These are phyloP conservation scores for Panulirus ornatus DNA, from an alignment of 1,140 invertebrate species.

Conservation along the genomic window DNA sequence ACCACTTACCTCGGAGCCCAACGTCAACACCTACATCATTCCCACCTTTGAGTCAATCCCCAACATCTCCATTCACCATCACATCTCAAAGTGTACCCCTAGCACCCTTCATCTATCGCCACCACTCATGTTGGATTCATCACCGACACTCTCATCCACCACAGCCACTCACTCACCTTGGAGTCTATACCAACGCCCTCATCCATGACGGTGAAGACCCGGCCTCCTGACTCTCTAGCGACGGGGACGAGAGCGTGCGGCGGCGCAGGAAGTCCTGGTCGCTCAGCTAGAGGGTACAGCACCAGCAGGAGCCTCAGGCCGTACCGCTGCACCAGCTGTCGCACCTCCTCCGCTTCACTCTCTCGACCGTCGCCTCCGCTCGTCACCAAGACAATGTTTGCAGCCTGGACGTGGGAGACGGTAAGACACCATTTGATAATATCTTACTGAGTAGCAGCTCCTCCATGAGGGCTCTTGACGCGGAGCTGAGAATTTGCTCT, in stretches of 20 bases:
- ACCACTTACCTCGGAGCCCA: too few relatives aligned
- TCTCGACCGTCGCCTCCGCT: constrained; percentile 50
- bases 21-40: too few relatives aligned
- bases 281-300: constrained; percentile 69
- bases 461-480: too few relatives aligned
- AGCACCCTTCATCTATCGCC: too few relatives aligned
- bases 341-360: constrained; percentile 33
- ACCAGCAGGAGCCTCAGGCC: constrained; percentile 42
- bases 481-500: too few relatives aligned
- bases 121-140: too few relatives aligned
- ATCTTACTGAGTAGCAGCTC: too few relatives aligned
- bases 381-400: constrained; percentile 54
- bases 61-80: too few relatives aligned
- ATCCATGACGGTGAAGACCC: constrained; percentile 80
- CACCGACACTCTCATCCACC: too few relatives aligned
- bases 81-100: too few relatives aligned
- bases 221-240: constrained; percentile 79
- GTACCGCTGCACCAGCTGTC: constrained; percentile 4
- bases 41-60: too few relatives aligned
- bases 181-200: constrained; percentile 80
- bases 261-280: constrained; percentile 62
- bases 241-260: constrained; percentile 78
- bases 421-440: constrained; percentile 8
- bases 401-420: not conserved
- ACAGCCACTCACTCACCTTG: constrained; percentile 76